Evolutionary conservation across 2,113 vertebrate species (phyloP), one percentile per base, ranked within the genome.

Genomic region (Mormyrus iriodes): DNA sequence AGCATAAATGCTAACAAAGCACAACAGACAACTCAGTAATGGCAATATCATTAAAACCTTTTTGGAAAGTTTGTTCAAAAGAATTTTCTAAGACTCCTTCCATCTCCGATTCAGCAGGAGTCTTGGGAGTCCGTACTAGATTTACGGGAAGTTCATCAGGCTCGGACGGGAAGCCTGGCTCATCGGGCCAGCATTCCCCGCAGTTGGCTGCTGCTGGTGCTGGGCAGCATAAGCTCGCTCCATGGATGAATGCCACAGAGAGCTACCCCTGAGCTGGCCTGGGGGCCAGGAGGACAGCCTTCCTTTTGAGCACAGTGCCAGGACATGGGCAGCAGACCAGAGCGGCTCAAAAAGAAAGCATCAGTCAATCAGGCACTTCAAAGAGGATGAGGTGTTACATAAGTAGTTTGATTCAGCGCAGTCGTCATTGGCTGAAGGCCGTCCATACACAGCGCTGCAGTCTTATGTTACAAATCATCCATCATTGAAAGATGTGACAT

Each of bases 281-380:
- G 21, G 24, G 69, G 6, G 8, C 17, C 7, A 9, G 39, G 39
- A 1, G 44, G 42, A 10, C 9, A 48, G 42, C 19, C 82, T 21
- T 84, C 44, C 24, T 48, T 48, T 42, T 84, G 7, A 46, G 19
- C 48, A 5, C 24, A 27, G 51, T 19, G 27, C 1, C 49, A 1
- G 51, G 27, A 55, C 10, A 21, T 55, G 85, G n/a, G 49, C 85
- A 53, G 27, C 51, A 19, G 52, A 53, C 24, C 49, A 52, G 49
- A 86, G 27, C 52, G 27, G 13, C 85, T 86, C 49, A 86, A 86
- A 52, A 86, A 86, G 27, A 86, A 52, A 86, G 73, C 73, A 17
- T 79, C 73, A 42, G 73, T 52, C 85, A 86, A n/a, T 31, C 24
- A n/a, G 39, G 44, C 82, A 48, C 27, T 86, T 86, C 24, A 86